A percentile compares a stretch with the other conserved stretches of the same genome.
Conservation (phyloP, 2,888 invertebrate genomes). For the Terebella lapidaria region DNA sequence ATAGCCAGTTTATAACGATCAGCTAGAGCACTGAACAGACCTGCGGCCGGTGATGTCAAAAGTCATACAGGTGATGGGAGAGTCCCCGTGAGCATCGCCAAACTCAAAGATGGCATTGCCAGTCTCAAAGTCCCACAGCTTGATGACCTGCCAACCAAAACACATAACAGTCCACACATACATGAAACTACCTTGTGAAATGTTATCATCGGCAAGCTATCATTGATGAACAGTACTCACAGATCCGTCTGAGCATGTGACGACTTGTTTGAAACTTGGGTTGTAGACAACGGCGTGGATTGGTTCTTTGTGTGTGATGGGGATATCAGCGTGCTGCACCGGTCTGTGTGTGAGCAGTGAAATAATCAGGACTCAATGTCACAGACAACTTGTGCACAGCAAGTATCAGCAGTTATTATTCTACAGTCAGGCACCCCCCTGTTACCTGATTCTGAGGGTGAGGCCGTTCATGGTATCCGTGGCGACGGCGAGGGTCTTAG, state of each 20-base stretch:
- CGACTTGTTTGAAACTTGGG: constrained; percentile 49
- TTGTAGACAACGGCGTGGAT: constrained; percentile 49
- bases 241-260: constrained; percentile 51
- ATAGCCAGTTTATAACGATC: too few species aligned
- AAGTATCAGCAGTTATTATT: too few species aligned
- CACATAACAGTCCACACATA: too few species aligned
- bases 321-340: constrained; percentile 45
- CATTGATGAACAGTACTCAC: too few species aligned
- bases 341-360: constrained; percentile 32
- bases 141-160: constrained; percentile 45
- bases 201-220: too few species aligned
- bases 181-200: too few species aligned
- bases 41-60: constrained; percentile 51
- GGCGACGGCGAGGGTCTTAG: constrained; percentile 47
- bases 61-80: constrained; percentile 52
- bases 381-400: too few species aligned
- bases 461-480: constrained; percentile 52
- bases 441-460: constrained; percentile 47
- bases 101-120: constrained; percentile 52
- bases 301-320: constrained; percentile 51
- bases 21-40: too few species aligned
- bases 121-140: constrained; percentile 53
- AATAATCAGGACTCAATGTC: constrained; percentile 12
- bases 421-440: too few species aligned
- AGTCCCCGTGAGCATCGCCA: constrained; percentile 49